Percentiles rank a stretch among this genome's conserved stretches.
Evolutionary conservation across 2,797 vertebrate species (phyloP).

Genomic region (Coregonus ussuriensis): DNA sequence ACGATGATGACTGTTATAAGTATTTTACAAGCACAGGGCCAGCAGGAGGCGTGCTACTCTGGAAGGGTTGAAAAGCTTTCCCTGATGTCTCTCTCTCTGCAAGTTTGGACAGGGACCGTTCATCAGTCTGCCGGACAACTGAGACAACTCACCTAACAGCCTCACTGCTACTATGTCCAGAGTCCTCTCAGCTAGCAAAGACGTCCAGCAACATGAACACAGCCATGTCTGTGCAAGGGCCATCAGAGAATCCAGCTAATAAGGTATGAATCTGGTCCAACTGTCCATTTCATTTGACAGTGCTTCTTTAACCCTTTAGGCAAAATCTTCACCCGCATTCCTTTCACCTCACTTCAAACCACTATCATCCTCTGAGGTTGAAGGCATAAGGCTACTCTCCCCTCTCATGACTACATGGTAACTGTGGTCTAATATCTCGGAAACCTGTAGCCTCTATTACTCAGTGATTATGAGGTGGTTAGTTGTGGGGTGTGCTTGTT

Average conservation of each 20-base stretch:
- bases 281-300: not conserved
- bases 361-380: not conserved
- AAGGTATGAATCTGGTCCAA: not conserved
- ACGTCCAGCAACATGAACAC: not conserved
- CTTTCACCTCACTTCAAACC: not conserved
- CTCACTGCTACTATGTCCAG: not conserved
- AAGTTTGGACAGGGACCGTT: not conserved
- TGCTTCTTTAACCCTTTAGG: not conserved
- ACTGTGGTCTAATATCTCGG: not conserved
- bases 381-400: constrained; percentile 2
- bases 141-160: not conserved
- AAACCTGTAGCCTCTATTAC: not conserved
- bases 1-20: not conserved
- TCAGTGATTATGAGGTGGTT: too few species aligned
- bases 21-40: not conserved
- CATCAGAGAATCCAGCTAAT: not conserved
- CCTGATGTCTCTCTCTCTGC: not conserved
- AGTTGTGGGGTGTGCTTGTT: too few species aligned
- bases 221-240: not conserved
- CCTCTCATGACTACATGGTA: not conserved
- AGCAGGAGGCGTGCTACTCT: not conserved
- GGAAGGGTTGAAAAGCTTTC: not conserved
- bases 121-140: not conserved
- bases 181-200: not conserved
- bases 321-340: not conserved